Evolutionary conservation across 2,113 vertebrate genomes (phyloP).

Genomic region (Suncus etruscus): DNA sequence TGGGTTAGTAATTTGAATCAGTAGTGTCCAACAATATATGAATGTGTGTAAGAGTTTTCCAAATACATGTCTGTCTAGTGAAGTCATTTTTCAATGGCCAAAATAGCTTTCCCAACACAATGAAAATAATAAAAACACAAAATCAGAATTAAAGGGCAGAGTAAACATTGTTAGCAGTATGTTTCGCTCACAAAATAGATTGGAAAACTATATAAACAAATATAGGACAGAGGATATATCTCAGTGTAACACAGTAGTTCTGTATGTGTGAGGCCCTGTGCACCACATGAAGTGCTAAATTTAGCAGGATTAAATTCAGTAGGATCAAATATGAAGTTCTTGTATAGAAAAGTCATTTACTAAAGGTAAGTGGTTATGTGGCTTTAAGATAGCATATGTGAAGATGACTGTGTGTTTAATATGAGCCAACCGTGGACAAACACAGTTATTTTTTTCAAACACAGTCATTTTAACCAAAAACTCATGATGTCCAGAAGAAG

Average conservation of each 20-base stretch:
- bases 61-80: constrained; percentile 42
- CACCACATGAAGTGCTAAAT: not conserved
- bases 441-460: not conserved
- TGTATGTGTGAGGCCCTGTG: no score
- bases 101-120: not conserved
- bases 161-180: constrained; percentile 21
- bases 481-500: constrained; percentile 43
- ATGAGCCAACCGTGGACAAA: constrained; percentile 20
- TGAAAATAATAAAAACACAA: constrained; percentile 8
- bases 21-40: constrained; percentile 35
- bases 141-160: constrained; percentile 34
- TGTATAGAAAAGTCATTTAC: constrained; percentile 54
- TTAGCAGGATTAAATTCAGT: constrained; percentile 44
- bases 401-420: constrained; percentile 51
- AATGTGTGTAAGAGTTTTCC: constrained; percentile 43
- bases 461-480: constrained; percentile 30
- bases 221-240: no score
- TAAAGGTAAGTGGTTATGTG: constrained; percentile 3
- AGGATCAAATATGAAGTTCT: constrained; percentile 53
- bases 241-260: no score
- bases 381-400: constrained; percentile 7
- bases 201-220: no score
- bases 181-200: no score
- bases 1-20: constrained; percentile 40
- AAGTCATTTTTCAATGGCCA: constrained; percentile 53